Evolutionary conservation across 2,797 vertebrate species (phyloP).

Genomic region (Danio tinwini): DNA sequence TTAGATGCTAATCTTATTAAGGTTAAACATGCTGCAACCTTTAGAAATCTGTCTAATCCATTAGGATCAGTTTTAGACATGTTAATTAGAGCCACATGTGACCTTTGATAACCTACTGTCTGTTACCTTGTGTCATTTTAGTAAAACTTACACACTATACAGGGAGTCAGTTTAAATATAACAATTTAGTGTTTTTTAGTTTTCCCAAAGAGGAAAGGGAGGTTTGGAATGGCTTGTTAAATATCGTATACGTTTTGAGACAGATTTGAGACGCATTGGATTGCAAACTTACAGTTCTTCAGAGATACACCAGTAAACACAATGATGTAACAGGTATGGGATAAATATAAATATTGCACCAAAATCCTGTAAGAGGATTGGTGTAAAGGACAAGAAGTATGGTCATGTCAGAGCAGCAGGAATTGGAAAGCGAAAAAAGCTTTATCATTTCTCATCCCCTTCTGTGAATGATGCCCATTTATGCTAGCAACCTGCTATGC

Average conservation of each 20-base stretch:
- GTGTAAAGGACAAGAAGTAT: constrained; percentile 13
- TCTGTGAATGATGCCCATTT: constrained; percentile 2
- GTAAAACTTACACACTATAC: background rate
- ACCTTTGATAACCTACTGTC: background rate
- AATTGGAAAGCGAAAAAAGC: constrained; percentile 20
- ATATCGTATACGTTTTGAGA: background rate
- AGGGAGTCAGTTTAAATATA: background rate
- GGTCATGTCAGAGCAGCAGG: background rate
- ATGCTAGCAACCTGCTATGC: constrained; percentile 12
- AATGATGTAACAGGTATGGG: background rate
- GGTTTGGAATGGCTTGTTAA: background rate
- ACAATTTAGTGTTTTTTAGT: background rate
- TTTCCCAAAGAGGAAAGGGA: background rate
- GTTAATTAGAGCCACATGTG: background rate
- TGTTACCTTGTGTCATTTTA: background rate
- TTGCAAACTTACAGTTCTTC: background rate
- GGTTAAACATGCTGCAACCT: background rate
- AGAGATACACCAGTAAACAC: background rate
- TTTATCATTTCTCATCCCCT: constrained; percentile 30
- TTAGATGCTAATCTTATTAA: background rate
- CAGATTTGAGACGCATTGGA: background rate
- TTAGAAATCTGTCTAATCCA: background rate
- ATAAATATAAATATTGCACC: background rate
- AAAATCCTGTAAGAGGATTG: constrained; percentile 19
- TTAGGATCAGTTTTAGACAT: background rate